Conservation (phyloP, 2,888 invertebrate species). For the Pterobdella sp. region DNA sequence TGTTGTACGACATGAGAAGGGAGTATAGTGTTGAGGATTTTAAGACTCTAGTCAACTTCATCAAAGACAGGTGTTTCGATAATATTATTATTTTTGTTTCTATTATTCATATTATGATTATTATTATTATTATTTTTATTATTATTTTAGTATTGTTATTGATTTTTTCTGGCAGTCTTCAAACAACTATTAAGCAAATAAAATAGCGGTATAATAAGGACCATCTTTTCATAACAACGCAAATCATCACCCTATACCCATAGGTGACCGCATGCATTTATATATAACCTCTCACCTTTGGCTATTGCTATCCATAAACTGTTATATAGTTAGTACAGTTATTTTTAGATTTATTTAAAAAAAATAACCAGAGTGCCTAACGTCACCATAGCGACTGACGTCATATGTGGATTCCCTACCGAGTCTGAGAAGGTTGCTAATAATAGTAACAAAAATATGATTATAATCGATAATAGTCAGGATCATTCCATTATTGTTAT, state of each 20-base stretch:
- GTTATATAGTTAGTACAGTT: background rate
- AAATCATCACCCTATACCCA: too few relatives aligned
- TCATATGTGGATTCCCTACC: slow-evolving; percentile 96
- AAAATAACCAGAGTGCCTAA: slow-evolving; percentile 74
- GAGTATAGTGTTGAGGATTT: slow-evolving; percentile 87
- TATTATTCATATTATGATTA: too few relatives aligned
- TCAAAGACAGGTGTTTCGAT: slow-evolving; percentile 62
- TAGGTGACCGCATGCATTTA: too few relatives aligned
- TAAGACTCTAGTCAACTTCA: slow-evolving; percentile 74
- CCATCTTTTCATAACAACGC: too few relatives aligned
- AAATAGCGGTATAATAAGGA: too few relatives aligned
- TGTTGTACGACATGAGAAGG: slow-evolving; percentile 87
- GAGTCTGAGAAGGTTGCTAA: slow-evolving; percentile 71
- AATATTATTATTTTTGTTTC: too few relatives aligned
- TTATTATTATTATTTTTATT: too few relatives aligned
- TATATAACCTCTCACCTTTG: too few relatives aligned
- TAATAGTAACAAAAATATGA: too few relatives aligned
- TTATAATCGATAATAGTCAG: background rate
- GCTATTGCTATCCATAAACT: background rate
- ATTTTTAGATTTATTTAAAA: slow-evolving; percentile 26
- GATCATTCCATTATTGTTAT: too few relatives aligned
- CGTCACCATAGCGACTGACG: slow-evolving; percentile 89
- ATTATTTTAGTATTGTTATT: too few relatives aligned
- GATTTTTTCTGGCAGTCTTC: background rate
- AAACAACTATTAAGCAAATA: background rate